Conservation (phyloP, 2,113 vertebrate genomes). For the Martes martes region DNA sequence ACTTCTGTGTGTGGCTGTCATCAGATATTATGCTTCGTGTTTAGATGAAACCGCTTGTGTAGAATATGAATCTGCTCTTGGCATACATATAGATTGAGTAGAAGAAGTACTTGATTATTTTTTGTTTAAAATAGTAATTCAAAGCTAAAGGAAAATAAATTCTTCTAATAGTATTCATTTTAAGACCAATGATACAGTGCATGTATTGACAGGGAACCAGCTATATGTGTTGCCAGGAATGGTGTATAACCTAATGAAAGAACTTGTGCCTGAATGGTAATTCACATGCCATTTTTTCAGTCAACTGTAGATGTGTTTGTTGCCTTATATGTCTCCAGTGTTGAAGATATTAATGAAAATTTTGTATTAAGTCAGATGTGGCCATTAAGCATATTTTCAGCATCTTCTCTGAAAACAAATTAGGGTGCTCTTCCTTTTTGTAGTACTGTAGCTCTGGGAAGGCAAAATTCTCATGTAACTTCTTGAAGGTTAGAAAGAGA, state of each 20-base stretch:
- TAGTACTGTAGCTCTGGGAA: background rate
- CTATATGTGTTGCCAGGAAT: background rate
- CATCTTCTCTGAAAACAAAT: background rate
- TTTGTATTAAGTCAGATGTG: background rate
- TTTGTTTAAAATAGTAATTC: slow-evolving; percentile 11
- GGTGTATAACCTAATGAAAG: background rate
- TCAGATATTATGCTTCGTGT: background rate
- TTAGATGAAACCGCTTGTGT: background rate
- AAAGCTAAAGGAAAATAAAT: background rate
- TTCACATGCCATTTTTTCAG: background rate
- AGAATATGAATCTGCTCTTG: background rate
- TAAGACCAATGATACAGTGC: background rate
- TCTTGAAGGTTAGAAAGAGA: background rate
- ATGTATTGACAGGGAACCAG: background rate
- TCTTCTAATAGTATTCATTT: background rate
- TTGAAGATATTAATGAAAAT: background rate
- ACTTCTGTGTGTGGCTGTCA: background rate
- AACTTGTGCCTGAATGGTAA: background rate
- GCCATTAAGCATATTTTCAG: background rate
- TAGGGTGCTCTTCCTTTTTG: background rate
- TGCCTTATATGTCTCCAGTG: background rate
- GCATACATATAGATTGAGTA: background rate
- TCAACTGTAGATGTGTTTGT: background rate
- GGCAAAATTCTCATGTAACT: background rate
- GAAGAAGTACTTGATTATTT: background rate